Conservation (phyloP, 2,888 invertebrate genomes). For the Drosophila borborema region DNA sequence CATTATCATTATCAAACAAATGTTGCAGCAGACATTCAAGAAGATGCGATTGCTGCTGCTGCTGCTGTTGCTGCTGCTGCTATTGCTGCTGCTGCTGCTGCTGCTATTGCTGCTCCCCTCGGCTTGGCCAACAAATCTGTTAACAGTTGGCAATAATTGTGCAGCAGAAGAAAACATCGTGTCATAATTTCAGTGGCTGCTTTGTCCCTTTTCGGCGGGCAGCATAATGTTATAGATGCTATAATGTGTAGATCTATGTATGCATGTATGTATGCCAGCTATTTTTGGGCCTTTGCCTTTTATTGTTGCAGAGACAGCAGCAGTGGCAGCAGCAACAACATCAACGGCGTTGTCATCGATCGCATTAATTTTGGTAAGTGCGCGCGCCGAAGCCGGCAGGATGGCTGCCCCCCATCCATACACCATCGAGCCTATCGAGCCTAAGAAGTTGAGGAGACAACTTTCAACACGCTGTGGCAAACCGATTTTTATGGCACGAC, state of each 20-base stretch:
- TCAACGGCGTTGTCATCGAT: constrained; percentile 78
- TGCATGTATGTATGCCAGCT: constrained; percentile 30
- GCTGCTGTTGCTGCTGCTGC: constrained; percentile 8
- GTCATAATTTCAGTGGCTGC: constrained; percentile 78
- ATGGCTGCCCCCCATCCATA: constrained; percentile 3
- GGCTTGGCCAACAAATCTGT: constrained; percentile 82
- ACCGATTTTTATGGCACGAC: constrained; percentile 74
- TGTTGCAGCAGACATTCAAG: constrained; percentile 26
- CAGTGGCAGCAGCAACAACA: constrained; percentile 41
- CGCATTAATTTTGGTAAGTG: constrained; percentile 70
- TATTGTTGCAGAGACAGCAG: constrained; percentile 63
- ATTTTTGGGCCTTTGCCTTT: constrained; percentile 66
- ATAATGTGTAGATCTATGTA: not conserved
- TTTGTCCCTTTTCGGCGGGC: constrained; percentile 61
- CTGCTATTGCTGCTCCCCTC: constrained; percentile 15
- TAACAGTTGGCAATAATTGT: constrained; percentile 85
- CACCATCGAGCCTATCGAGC: not conserved
- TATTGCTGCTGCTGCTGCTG: constrained; percentile 12
- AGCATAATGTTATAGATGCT: constrained; percentile 49
- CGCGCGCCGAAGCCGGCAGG: constrained; percentile 23
- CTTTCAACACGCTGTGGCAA: constrained; percentile 70
- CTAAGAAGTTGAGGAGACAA: constrained; percentile 32
- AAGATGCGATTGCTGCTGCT: constrained; percentile 4
- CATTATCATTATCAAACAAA: constrained; percentile 77
- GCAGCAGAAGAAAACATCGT: constrained; percentile 67